Base-by-base conservation (phyloP, 2,888 invertebrate genomes). In the Gastracanthus pulcherrimus region DNA sequence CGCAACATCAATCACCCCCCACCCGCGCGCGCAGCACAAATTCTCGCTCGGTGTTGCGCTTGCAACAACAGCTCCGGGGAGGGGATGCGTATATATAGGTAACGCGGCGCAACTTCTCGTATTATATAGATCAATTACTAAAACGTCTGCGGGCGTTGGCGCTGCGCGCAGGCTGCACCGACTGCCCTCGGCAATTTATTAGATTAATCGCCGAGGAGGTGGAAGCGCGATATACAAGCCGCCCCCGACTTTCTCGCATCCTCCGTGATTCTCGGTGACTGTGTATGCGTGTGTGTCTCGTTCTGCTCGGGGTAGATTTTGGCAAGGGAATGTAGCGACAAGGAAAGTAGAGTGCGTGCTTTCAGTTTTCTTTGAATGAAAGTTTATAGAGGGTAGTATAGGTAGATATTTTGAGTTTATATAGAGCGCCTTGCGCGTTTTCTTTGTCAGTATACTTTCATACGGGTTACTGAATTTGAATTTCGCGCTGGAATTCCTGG, bases 41-140 rank as follows among this genome's bases (percentile, higher is more conserved):
- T 19, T 6, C 19, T 13, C 23, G 34, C 9, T 48, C 48, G 13
- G 48, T 48, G 16, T 2, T 4, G 48, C 48, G 7, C 1, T 19
- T 19, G 16, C 2, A 5, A 19, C n/a, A 48, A 26, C 7, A 55
- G 55, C 26, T 55, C 11, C 55, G 19, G 26, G 19, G 11, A 11
- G 26, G 6, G n/a, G n/a, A n/a, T n/a, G n/a, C n/a, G n/a, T n/a
- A n/a, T n/a, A n/a, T n/a, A n/a, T n/a, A 45, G 23, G 55, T 23
- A 55, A 55, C 55, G 23, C 51, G 60, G 31, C 23, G 19, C 69
- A 31, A 60, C 69, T 69, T 62, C 38, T 51, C 4, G 36, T 19
- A 29, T 71, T 41, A 64, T 71, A 66, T 19, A 48, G 78, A 71
- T 78, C 71, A 78, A 78, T 78, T 71, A 64, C 48, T 26, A 31